Percentiles rank a stretch among this genome's conserved stretches.
These are phyloP conservation scores for Xiphydria camelus DNA, from an alignment of 2,888 invertebrate species.

Conservation along the genomic window DNA sequence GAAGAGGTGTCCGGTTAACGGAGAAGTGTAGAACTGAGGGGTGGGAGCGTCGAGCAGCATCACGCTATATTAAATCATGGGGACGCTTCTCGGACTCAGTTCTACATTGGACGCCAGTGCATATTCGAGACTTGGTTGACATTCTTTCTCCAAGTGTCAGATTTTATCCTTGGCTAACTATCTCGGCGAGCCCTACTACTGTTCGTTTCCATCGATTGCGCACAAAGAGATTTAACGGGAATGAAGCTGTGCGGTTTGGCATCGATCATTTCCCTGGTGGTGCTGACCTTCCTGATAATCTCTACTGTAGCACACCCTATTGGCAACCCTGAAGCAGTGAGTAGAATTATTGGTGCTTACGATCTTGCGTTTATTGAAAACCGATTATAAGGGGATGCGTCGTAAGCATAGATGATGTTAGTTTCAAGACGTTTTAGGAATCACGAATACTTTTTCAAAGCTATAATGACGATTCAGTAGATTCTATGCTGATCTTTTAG, in stretches of 20 bases:
- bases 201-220: background rate
- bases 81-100: constrained; percentile 44
- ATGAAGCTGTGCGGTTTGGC: constrained; percentile 38
- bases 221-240: constrained; percentile 11
- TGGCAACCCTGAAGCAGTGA: constrained; percentile 52
- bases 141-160: background rate
- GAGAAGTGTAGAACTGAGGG: constrained; percentile 14
- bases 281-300: constrained; percentile 32
- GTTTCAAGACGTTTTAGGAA: no score
- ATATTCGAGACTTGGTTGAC: constrained; percentile 10
- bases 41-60: constrained; percentile 37
- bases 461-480: no score
- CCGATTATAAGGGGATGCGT: no score
- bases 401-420: no score
- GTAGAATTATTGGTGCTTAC: constrained; percentile 26
- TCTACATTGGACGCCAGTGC: constrained; percentile 9
- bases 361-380: background rate
- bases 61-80: constrained; percentile 54
- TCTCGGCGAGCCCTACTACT: no score
- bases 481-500: no score
- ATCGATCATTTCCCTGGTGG: constrained; percentile 24
- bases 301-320: constrained; percentile 43
- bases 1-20: no score
- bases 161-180: no score
- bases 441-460: no score